Base-by-base conservation (phyloP, 1,140 invertebrate species). In the Leptonema lineaticorne region DNA sequence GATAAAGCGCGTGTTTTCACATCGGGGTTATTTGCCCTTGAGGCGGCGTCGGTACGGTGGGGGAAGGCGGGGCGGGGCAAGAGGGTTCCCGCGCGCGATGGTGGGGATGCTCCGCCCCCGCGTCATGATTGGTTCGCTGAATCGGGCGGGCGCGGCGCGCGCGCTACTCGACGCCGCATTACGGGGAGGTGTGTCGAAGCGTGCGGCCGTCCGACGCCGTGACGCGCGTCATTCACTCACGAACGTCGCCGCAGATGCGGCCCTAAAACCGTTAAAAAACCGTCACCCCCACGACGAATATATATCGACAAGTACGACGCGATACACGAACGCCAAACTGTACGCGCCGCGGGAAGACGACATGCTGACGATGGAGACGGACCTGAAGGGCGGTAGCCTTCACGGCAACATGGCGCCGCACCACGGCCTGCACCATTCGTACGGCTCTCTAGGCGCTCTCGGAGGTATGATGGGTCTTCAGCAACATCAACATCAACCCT, bases 301-400 rank as follows among this genome's bases (percentile, higher is more conserved):
- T 78, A 50, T 60, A 28, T 33, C 74, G n/a, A n/a, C n/a, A n/a
- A n/a, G 46, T 20, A 48, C 50, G 50, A 20, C 8, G 1, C 18
- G 6, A 20, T 2, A 3, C 8, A 18, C 9, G 18, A n/a, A 53
- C 77, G 81, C 78, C 87, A 88, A 88, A 77, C 87, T 88, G 88
- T 89, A 87, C 86, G 84, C 85, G 74, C 86, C 84, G 78, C 81
- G 85, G 81, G 85, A 87, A 79, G 87, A 88, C 78, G 89, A 89
- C 74, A 92, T 93, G 91, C 84, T 92, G 80, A 93, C 91, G 82
- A 92, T 93, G 91, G 92, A 93, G 85, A 85, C 90, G 79, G 92
- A 93, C 80, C 84, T 93, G 78, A 93, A 93, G 80, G 90, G 90
- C 82, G 90, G 90, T 82, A 90, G 85, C 78, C 80, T 92, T 76